Percentiles rank a stretch among this genome's conserved stretches.
These are phyloP conservation scores for Girardia tigrina DNA, from an alignment of 2,888 invertebrate species.

Conservation along the genomic window DNA sequence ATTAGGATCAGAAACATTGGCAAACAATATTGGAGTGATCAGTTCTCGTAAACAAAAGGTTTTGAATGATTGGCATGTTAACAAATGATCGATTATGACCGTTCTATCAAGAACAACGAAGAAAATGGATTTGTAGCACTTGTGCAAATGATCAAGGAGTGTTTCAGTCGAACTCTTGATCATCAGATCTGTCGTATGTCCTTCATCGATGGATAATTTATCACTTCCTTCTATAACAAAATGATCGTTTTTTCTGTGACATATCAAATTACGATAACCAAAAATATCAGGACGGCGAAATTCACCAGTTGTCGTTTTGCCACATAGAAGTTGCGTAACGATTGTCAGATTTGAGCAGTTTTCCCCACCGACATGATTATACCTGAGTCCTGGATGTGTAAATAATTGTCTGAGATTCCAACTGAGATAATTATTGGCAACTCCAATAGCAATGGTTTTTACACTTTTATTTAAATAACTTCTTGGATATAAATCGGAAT, in stretches of 20 bases:
- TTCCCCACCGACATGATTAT: conserved; percentile 35
- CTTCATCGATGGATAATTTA: background rate
- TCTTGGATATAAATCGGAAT: background rate
- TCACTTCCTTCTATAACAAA: background rate
- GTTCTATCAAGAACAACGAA: conserved; percentile 35
- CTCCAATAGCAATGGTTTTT: conserved; percentile 31
- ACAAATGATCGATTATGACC: conserved; percentile 31
- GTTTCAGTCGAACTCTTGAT: conserved; percentile 10
- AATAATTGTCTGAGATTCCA: conserved; percentile 34
- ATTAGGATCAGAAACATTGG: conserved; percentile 14
- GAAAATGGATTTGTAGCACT: conserved; percentile 33
- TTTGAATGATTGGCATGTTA: conserved; percentile 34
- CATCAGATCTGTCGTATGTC: background rate
- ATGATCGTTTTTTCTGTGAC: conserved; percentile 12
- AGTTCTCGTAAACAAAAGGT: conserved; percentile 32
- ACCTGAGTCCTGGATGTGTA: conserved; percentile 32
- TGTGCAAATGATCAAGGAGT: conserved; percentile 27
- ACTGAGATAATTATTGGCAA: conserved; percentile 30
- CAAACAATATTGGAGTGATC: background rate
- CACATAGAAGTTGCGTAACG: conserved; percentile 32
- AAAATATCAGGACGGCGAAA: conserved; percentile 33
- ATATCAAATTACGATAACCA: conserved; percentile 34
- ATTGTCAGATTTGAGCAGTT: conserved; percentile 35
- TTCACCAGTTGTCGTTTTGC: conserved; percentile 28
- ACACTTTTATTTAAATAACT: conserved; percentile 25